Evolutionary conservation across 2,888 invertebrate genomes (phyloP).

Genomic region (Anthoptus insignis): DNA sequence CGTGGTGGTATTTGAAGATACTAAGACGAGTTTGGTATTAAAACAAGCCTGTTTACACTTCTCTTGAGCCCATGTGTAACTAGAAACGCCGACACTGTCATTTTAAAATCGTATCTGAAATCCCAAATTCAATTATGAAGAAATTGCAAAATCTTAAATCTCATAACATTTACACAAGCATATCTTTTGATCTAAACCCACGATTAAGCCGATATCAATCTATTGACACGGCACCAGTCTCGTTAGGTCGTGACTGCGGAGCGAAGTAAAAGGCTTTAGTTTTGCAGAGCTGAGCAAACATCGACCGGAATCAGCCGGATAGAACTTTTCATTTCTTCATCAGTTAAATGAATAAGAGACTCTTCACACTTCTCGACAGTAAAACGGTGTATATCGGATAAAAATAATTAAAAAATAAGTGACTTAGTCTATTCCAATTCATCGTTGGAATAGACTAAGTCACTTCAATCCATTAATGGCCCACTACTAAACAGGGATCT

Average conservation of each 20-base stretch:
- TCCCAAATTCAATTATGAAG: constrained; percentile 2
- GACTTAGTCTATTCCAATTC: no score
- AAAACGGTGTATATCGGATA: constrained; percentile 8
- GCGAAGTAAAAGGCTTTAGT: constrained; percentile 32
- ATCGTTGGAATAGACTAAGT: no score
- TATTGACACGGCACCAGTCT: constrained; percentile 23
- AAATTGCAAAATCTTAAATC: constrained; percentile 1
- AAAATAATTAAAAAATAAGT: no score
- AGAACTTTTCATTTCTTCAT: constrained; percentile 47
- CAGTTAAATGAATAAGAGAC: constrained; percentile 49
- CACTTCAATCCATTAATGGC: no score
- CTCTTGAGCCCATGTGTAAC: no score
- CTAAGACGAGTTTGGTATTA: no score
- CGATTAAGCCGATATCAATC: constrained; percentile 19
- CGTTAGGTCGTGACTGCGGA: constrained; percentile 33
- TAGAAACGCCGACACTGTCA: no score
- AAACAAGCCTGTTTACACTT: no score
- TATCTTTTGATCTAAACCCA: constrained; percentile 14
- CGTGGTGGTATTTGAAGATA: no score
- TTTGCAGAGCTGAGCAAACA: constrained; percentile 30
- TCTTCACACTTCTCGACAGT: neutral
- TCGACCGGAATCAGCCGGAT: constrained; percentile 27
- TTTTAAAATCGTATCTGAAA: constrained; percentile 41
- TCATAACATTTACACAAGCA: constrained; percentile 21
- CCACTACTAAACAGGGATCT: no score